phyloP scores from a whole-genome alignment of 2,113 vertebrate species.

The Erythrocercus mccallii region DNA sequence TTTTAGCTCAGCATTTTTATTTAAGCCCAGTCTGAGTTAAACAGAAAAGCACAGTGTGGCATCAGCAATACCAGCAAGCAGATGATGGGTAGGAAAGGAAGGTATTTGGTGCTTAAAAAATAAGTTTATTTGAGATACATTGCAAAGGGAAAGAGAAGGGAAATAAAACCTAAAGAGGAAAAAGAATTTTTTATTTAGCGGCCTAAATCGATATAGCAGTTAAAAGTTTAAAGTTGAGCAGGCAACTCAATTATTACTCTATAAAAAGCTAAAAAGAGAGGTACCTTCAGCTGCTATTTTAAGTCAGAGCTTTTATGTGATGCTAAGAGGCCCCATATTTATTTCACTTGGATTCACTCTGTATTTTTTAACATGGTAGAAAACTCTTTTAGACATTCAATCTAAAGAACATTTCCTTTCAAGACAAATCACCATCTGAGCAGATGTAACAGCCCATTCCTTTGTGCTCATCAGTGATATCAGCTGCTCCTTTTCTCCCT shows the following conservation, averaged over 20 bases:
- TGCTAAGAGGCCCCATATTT: background rate
- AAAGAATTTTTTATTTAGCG: background rate
- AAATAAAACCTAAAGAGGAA: background rate
- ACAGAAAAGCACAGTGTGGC: fast-evolving
- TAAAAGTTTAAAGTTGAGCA: background rate
- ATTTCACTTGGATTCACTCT: background rate
- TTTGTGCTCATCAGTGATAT: background rate
- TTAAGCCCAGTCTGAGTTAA: background rate
- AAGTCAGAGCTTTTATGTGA: background rate
- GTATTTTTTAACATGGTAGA: background rate
- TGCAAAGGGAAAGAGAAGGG: background rate
- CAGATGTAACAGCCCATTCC: background rate
- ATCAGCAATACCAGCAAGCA: background rate
- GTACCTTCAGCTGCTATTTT: background rate
- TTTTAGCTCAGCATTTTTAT: background rate
- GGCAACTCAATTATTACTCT: background rate
- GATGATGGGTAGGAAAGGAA: background rate
- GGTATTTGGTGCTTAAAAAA: background rate
- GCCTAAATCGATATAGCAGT: background rate
- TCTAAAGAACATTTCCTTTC: background rate
- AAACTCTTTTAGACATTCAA: background rate
- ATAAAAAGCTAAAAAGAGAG: background rate
- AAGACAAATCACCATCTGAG: background rate
- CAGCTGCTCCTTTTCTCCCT: background rate
- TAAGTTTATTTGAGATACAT: background rate